Evolutionary conservation across 2,888 invertebrate genomes (phyloP).

Genomic region (Melanophora roralis): DNA sequence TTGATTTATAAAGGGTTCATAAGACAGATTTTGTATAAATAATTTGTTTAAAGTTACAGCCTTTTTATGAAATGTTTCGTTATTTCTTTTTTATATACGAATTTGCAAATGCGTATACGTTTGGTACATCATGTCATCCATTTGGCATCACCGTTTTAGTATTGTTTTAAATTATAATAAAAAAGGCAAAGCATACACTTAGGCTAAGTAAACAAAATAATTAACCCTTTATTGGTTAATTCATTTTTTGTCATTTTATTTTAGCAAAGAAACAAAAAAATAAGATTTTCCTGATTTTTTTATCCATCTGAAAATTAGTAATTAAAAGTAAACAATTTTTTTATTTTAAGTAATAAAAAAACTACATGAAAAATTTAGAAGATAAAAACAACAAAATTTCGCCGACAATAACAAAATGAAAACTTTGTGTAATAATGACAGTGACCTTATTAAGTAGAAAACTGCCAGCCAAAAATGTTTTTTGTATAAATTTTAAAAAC

Average conservation of each 20-base stretch:
- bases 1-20: too few species aligned
- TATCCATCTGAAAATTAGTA: neutral
- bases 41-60: too few species aligned
- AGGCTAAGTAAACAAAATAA: neutral
- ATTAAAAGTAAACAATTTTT: neutral
- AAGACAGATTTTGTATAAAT: too few species aligned
- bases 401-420: slow-evolving; percentile 8
- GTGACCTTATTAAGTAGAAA: slow-evolving; percentile 30
- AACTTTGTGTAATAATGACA: neutral
- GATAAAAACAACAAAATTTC: neutral
- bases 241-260: neutral
- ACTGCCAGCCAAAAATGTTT: neutral
- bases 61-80: too few species aligned
- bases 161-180: too few species aligned
- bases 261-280: neutral
- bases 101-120: neutral
- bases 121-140: neutral
- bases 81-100: neutral
- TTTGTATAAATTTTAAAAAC: neutral
- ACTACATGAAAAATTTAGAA: slow-evolving; percentile 12
- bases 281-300: slow-evolving; percentile 1
- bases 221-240: neutral
- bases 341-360: slow-evolving; percentile 4
- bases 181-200: slow-evolving; percentile 23
- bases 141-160: neutral